Conservation (phyloP, 2,888 invertebrate species). For the Deladenus siricidicola region DNA sequence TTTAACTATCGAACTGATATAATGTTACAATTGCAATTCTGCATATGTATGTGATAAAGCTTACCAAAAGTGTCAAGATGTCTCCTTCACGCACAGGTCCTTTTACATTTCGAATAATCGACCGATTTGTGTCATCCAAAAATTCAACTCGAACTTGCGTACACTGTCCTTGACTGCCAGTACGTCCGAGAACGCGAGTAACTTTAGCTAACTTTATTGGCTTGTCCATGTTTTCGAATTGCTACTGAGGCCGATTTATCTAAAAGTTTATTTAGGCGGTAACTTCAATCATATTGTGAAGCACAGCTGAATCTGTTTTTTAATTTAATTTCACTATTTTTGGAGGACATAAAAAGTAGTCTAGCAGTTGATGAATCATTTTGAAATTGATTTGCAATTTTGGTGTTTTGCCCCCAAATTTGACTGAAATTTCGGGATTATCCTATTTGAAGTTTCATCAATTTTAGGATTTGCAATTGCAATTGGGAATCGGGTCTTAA, state of each 20-base stretch:
- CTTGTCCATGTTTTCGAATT: slow-evolving; percentile 52
- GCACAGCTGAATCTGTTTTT: background rate
- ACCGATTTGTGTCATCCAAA: slow-evolving; percentile 75
- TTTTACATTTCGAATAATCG: slow-evolving; percentile 97
- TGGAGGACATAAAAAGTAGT: too few relatives aligned
- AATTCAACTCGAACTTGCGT: slow-evolving; percentile 69
- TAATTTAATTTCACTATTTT: too few relatives aligned
- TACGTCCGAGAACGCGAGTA: slow-evolving; percentile 91
- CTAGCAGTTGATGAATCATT: too few relatives aligned
- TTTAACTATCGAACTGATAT: too few relatives aligned
- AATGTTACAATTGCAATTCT: background rate
- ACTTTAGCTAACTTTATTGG: slow-evolving; percentile 61
- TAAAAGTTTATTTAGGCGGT: too few relatives aligned
- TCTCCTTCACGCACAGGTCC: slow-evolving; percentile 98
- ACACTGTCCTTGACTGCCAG: slow-evolving; percentile 99
- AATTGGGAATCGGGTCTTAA: too few relatives aligned
- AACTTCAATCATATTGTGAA: background rate
- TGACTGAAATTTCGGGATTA: too few relatives aligned
- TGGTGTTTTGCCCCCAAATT: too few relatives aligned
- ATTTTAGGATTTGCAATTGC: too few relatives aligned
- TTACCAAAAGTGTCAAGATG: slow-evolving; percentile 81
- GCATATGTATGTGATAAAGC: background rate
- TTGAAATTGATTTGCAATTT: too few relatives aligned
- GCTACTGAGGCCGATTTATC: too few relatives aligned
- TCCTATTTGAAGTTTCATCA: too few relatives aligned